Evolutionary conservation across 2,888 invertebrate species (phyloP).

Genomic region (Sinohyriopsis cumingii): DNA sequence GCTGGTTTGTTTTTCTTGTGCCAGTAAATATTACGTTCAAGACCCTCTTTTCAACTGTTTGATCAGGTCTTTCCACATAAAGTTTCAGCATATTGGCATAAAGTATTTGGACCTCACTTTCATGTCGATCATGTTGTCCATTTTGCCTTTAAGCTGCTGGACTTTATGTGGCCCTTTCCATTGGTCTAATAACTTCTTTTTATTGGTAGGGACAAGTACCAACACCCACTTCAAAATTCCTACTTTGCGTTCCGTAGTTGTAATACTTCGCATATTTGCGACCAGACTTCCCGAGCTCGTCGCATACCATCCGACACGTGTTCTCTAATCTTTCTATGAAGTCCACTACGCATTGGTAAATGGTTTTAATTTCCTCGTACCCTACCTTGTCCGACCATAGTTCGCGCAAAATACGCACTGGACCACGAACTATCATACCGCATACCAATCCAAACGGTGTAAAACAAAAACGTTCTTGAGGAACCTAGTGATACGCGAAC

Average conservation of each 20-base stretch:
- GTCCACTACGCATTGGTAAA: slow-evolving; percentile 15
- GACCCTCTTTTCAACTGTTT: no score
- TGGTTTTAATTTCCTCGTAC: slow-evolving; percentile 16
- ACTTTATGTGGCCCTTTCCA: slow-evolving; percentile 33
- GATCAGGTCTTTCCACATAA: slow-evolving; percentile 8
- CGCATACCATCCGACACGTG: slow-evolving; percentile 19
- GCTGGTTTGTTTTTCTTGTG: not conserved
- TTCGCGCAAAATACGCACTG: slow-evolving; percentile 28
- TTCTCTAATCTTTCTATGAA: slow-evolving; percentile 13
- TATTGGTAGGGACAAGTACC: slow-evolving; percentile 25
- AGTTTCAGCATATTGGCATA: slow-evolving; percentile 27
- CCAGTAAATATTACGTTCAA: no score
- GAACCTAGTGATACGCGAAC: slow-evolving; percentile 28
- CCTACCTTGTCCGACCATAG: slow-evolving; percentile 22
- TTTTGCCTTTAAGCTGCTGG: slow-evolving; percentile 6
- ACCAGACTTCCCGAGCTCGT: slow-evolving; percentile 9
- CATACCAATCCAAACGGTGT: slow-evolving; percentile 31
- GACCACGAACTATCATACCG: slow-evolving; percentile 28
- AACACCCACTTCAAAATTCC: slow-evolving; percentile 21
- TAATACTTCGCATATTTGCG: slow-evolving; percentile 17
- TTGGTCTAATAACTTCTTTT: slow-evolving; percentile 25
- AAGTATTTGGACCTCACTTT: slow-evolving; percentile 14
- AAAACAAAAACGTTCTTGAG: slow-evolving; percentile 25
- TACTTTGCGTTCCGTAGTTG: slow-evolving; percentile 12
- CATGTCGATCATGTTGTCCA: slow-evolving; percentile 18